Evolutionary conservation across 2,797 vertebrate species (phyloP), one percentile per base, ranked within the genome.

Genomic region (Hydrolagus colliei): DNA sequence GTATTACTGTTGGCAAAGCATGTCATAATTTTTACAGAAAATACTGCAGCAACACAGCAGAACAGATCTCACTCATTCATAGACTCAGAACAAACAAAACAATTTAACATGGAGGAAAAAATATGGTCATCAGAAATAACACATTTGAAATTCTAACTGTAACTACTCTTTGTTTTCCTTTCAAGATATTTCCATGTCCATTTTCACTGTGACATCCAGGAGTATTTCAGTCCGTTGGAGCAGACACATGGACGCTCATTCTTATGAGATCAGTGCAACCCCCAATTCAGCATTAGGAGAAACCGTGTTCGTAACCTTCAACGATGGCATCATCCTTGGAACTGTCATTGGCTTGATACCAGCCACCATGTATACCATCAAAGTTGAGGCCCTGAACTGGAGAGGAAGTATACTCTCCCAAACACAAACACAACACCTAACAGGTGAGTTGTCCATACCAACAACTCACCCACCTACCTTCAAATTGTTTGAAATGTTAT

Each of bases 281-380:
- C 88, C 87, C 35, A 52, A 87, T 41, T 91, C 88, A 87, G 89
- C 89, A 4, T 85, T n/a, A 52, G 86, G 14, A 65, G 77, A 79
- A 0, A 75, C 92, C 9, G 86, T 91, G 72, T 92, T 91, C 85
- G 87, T 86, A 71, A 82, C 78, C 59, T 96, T 93, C 89, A 92
- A 93, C 87, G 91, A 90, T n/a, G 92, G 92, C 88, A 93, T 91
- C 0, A 86, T 96, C 73, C 89, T 94, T 89, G 95, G 94, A 73
- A 92, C 92, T 0, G 11, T 97, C 82, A 92, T 87, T 86, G 89
- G 88, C 1, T 90, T 96, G 73, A 86, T 89, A 74, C 90, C 95
- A 3, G 93, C 92, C 86, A 88, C 87, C 9, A 0, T 85, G 2
- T 93, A 95, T 82, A 78, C 8, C 73, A 88, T 95, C 86, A 89